A percentile compares a stretch with the other conserved stretches of the same genome.
These are phyloP conservation scores for Candoia aspera DNA, from an alignment of 2,113 vertebrate species.

Conservation along the genomic window DNA sequence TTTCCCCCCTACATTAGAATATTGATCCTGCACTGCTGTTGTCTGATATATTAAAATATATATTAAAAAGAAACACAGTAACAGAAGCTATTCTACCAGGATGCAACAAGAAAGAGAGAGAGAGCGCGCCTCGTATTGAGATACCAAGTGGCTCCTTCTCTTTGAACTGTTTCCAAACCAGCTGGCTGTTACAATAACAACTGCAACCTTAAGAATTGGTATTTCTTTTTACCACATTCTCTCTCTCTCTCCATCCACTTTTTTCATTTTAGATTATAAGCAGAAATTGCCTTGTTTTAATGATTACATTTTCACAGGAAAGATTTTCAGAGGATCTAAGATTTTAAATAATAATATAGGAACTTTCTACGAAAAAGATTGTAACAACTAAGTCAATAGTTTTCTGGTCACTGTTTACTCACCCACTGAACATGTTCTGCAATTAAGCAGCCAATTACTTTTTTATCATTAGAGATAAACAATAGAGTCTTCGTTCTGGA, in stretches of 20 bases:
- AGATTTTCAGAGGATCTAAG: background rate
- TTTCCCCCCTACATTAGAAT: background rate
- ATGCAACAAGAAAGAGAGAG: too few relatives aligned
- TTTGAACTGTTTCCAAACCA: background rate
- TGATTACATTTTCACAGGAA: background rate
- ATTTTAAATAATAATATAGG: background rate
- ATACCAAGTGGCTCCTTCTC: background rate
- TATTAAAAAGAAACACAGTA: too few relatives aligned
- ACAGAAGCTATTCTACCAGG: too few relatives aligned
- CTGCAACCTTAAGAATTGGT: background rate
- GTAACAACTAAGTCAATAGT: background rate
- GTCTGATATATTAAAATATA: background rate
- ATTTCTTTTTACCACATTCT: background rate
- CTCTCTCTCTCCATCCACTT: background rate
- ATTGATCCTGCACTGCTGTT: background rate
- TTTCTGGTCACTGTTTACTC: slow-evolving; percentile 59
- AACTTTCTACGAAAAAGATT: background rate
- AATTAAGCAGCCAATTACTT: slow-evolving; percentile 95
- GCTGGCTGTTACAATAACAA: background rate
- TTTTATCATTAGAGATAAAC: slow-evolving; percentile 97
- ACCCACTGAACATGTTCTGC: slow-evolving; percentile 99
- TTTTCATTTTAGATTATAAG: background rate
- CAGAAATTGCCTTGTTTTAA: background rate
- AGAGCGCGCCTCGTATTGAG: background rate
- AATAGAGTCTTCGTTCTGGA: slow-evolving; percentile 97